A percentile compares a stretch with the other conserved stretches of the same genome.
Evolutionary conservation across 1,140 invertebrate genomes (phyloP).

Genomic region (Neodiprion fabricii): DNA sequence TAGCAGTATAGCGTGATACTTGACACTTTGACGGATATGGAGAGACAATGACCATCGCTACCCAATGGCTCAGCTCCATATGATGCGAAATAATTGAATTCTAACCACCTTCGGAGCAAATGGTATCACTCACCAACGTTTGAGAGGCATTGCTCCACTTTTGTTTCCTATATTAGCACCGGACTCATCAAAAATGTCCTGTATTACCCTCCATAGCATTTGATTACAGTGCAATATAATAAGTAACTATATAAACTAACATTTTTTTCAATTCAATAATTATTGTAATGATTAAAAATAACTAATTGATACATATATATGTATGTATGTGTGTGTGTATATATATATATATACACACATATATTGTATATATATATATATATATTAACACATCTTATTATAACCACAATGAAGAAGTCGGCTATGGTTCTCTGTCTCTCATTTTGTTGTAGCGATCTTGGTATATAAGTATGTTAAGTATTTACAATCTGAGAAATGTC

Average conservation of each 20-base stretch:
- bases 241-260: conserved; percentile 51
- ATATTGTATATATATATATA: conserved; percentile 1
- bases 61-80: too few relatives aligned
- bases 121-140: too few relatives aligned
- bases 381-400: neutral
- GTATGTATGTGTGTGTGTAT: neutral
- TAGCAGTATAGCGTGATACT: neutral
- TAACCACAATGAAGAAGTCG: neutral
- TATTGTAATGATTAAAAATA: conserved; percentile 12
- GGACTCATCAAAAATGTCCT: neutral
- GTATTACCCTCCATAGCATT: conserved; percentile 4
- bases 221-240: conserved; percentile 15
- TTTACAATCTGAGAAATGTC: conserved; percentile 59
- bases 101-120: too few relatives aligned
- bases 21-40: neutral
- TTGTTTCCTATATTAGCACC: neutral
- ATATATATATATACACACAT: neutral
- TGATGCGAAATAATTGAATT: too few relatives aligned
- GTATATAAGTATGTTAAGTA: conserved; percentile 50
- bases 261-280: conserved; percentile 27
- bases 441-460: neutral
- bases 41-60: too few relatives aligned
- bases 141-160: too few relatives aligned
- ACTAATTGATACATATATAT: conserved; percentile 12
- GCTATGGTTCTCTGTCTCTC: neutral